Conservation (phyloP, 2,113 vertebrate genomes). For the Rallus limicola region DNA sequence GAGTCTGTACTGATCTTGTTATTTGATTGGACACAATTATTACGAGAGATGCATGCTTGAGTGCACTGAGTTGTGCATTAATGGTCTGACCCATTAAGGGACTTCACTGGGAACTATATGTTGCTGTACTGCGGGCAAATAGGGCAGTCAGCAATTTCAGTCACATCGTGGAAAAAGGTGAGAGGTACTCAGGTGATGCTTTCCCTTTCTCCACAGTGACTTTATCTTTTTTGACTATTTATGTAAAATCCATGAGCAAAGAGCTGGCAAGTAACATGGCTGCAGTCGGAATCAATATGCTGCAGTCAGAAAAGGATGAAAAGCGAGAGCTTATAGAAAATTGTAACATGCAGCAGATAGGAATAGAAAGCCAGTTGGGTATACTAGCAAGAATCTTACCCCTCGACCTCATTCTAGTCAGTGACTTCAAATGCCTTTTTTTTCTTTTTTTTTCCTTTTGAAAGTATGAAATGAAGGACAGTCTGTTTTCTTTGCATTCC, state of each 20-base stretch:
- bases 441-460: background rate
- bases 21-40: slow-evolving; percentile 69
- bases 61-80: slow-evolving; percentile 24
- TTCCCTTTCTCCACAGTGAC: background rate
- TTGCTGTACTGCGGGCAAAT: background rate
- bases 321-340: background rate
- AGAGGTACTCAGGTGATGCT: background rate
- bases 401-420: background rate
- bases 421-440: background rate
- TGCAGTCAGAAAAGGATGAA: background rate
- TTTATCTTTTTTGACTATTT: background rate
- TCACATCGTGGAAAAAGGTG: background rate
- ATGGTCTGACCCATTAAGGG: slow-evolving; percentile 7
- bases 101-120: background rate
- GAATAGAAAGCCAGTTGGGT: background rate
- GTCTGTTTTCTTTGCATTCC: background rate
- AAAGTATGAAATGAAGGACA: background rate
- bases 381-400: background rate
- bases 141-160: slow-evolving; percentile 42
- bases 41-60: slow-evolving; percentile 42
- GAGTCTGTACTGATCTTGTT: background rate
- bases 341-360: background rate
- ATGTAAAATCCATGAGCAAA: background rate
- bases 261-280: background rate
- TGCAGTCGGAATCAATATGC: background rate